Evolutionary conservation across 2,797 vertebrate genomes (phyloP).

Genomic region (Gymnothorax reevesii): DNA sequence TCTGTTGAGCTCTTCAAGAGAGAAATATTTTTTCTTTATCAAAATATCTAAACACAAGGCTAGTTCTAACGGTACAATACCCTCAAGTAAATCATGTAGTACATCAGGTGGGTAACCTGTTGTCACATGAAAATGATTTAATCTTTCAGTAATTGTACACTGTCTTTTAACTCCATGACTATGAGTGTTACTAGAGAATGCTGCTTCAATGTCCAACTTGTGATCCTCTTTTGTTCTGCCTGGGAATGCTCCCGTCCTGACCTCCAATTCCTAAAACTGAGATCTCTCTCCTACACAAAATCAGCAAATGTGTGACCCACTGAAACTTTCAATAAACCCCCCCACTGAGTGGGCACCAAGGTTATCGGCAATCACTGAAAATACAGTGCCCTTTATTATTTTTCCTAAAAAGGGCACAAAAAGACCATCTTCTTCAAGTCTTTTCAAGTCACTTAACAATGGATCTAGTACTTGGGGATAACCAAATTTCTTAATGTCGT

Average conservation of each 20-base stretch:
- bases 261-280: no score
- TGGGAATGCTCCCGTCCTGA: slow-evolving; percentile 39
- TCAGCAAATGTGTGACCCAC: slow-evolving; percentile 34
- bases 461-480: no score
- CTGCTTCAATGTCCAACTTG: slow-evolving; percentile 27
- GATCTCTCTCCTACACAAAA: slow-evolving; percentile 41
- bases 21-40: slow-evolving; percentile 44
- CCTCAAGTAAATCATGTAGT: slow-evolving; percentile 30
- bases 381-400: no score
- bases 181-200: slow-evolving; percentile 29
- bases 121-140: no score
- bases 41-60: slow-evolving; percentile 36
- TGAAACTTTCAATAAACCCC: slow-evolving; percentile 44
- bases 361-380: no score
- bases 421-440: no score
- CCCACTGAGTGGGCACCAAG: no score
- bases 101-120: slow-evolving; percentile 28
- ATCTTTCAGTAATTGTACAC: slow-evolving; percentile 32
- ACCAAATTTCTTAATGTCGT: no score
- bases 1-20: slow-evolving; percentile 43
- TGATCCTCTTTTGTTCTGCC: slow-evolving; percentile 39
- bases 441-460: no score
- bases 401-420: no score
- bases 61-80: slow-evolving; percentile 42
- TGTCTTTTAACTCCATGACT: slow-evolving; percentile 42